phyloP scores from a whole-genome alignment of 2,797 vertebrate genomes.

The Chaetodon trifasciatus region DNA sequence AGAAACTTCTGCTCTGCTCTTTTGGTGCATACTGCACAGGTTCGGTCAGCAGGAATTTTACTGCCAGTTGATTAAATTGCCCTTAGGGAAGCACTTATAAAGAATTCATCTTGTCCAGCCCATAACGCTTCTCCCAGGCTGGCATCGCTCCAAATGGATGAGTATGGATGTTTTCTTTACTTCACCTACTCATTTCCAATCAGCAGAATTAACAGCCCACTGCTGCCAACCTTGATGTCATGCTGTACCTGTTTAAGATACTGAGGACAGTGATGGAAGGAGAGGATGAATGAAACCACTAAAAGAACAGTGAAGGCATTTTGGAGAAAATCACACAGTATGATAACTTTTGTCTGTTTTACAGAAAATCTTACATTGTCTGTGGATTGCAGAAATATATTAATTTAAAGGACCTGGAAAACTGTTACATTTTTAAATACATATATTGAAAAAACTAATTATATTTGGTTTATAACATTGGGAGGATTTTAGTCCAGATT shows the following conservation, averaged over 20 bases:
- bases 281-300: conserved; percentile 2
- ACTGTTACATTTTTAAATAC: too few species aligned
- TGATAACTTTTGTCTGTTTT: background rate
- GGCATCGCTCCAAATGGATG: conserved; percentile 51
- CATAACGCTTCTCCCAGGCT: conserved; percentile 28
- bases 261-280: conserved; percentile 1
- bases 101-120: conserved; percentile 49
- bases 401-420: too few species aligned
- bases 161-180: conserved; percentile 48
- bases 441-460: too few species aligned
- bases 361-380: background rate
- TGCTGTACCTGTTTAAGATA: conserved; percentile 6
- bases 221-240: conserved; percentile 44
- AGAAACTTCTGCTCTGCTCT: conserved; percentile 26
- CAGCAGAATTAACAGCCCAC: conserved; percentile 44
- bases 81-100: conserved; percentile 56
- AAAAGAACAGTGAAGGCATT: background rate
- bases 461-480: too few species aligned
- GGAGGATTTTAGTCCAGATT: background rate
- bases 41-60: conserved; percentile 55
- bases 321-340: background rate
- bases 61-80: conserved; percentile 64
- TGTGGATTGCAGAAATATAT: too few species aligned
- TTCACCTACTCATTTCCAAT: conserved; percentile 39
- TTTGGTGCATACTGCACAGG: conserved; percentile 20